A percentile compares a stretch with the other conserved stretches of the same genome.
Conservation (phyloP, 2,888 invertebrate genomes). For the Apodemia zela region DNA sequence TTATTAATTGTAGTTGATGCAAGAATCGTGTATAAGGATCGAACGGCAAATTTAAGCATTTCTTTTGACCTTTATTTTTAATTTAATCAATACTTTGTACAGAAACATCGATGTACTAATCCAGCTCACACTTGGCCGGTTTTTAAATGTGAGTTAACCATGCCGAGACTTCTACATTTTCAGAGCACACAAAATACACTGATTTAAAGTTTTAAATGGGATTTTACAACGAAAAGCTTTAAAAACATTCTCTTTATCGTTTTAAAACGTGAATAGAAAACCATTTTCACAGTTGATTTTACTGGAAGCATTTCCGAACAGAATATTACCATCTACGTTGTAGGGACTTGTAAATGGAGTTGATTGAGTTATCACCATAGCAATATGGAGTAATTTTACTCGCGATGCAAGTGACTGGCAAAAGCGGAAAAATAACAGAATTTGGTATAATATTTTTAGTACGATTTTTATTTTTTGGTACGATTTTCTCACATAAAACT, state of each 20-base stretch:
- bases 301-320: conserved; percentile 18
- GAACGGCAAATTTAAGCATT: no score
- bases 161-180: background rate
- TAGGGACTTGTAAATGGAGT: conserved; percentile 33
- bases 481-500: no score
- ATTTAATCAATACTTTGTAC: no score
- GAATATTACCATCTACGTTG: conserved; percentile 30
- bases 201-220: background rate
- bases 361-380: conserved; percentile 32
- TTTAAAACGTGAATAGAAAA: conserved; percentile 12
- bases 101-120: no score
- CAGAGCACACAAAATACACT: background rate
- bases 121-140: no score
- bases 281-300: conserved; percentile 20
- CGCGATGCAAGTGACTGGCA: background rate
- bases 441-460: no score
- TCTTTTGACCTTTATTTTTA: no score
- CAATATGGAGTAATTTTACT: conserved; percentile 29
- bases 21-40: no score
- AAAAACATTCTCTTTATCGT: background rate
- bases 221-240: background rate
- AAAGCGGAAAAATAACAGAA: background rate
- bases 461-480: no score
- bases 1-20: no score
- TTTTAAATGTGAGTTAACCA: background rate